Evolutionary conservation across 2,888 invertebrate species (phyloP), one percentile per base, ranked within the genome.

Genomic region (Podabrus alpinus): DNA sequence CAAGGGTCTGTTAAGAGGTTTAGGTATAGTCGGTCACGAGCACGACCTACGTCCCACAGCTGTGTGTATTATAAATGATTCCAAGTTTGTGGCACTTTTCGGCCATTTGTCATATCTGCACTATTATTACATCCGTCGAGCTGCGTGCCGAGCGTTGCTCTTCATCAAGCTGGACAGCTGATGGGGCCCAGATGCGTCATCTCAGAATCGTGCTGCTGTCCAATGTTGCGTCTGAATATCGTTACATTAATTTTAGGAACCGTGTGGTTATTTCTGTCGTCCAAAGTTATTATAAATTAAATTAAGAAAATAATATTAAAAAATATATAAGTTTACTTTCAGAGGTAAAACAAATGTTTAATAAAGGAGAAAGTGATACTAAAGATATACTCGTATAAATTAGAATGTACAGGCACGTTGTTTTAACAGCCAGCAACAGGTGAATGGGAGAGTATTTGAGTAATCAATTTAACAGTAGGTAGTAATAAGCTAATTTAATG

Each of bases 41-140:
- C 81, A 81, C 83, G 84, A 84, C 84, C 83, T 83, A 81, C 81
- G 83, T 80, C 82, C 82, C 81, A 81, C 87, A 87, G 86, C 87
- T 87, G 87, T 86, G 87, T 86, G 84, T 87, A 85, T 87, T 87
- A 88, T 88, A 88, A 88, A 88, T 87, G 88, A 86, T 87, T 85
- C 84, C 83, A 86, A 86, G 85, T 87, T 87, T 86, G 87, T 84
- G 86, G 86, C 86, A 86, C 86, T 86, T 86, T 85, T 85, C 84
- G 83, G 84, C 87, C 86, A 87, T 88, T 87, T 88, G 87, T 88
- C 87, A 88, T 86, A 87, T 86, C 85, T 86, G 84, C 86, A 86
- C 85, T 86, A 86, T 86, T 87, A 87, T 86, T 86, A 86, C 85
- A 85, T 86, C 85, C 85, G 83, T 82, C 81, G 82, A 81, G 81